Base-by-base conservation (phyloP, 2,797 vertebrate species). In the Enteromius afrohamiltoni region DNA sequence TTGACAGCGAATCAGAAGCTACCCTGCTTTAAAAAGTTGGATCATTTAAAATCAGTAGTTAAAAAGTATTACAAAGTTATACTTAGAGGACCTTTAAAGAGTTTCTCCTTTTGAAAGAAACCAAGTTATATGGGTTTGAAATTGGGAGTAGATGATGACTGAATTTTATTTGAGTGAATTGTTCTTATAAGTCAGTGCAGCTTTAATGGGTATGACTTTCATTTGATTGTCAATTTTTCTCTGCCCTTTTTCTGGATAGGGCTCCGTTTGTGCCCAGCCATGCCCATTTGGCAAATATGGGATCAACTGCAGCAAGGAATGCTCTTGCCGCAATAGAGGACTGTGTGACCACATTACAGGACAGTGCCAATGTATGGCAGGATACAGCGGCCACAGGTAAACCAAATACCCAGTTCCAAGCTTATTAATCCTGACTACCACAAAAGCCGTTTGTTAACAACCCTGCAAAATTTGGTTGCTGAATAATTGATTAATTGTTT, bases 261-360 rank as follows among this genome's bases (percentile, higher is more conserved):
- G 98, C 78, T 95, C 95, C 6, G 98, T 99, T 42, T 99, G 98
- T 90, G 97, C 97, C 75, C 97, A 98, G 91, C 98, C 98, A 0
- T 99, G 98, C 86, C 95, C 95, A 73, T 90, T 96, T 29, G 98
- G 98, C 81, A 98, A 96, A 0, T 97, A 96, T 34, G 96, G 98
- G 83, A 94, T 97, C 90, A 99, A 99, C 92, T 99, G 98, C 94
- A 98, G 97, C 93, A 96, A 97, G 90, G 97, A 97, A 87, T 99
- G 98, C 70, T 97, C 97, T 0, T 99, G 98, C 89, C 97, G 97
- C 81, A 99, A 99, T 0, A 96, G 96, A 45, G 98, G 97, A 17
- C 92, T 97, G 81, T 99, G 98, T 77, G 96, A 99, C 88, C 97
- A 97, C 0, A 91, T 98, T 92, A 97, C 94, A 0, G 98, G 98